Percentiles rank a stretch among this genome's conserved stretches.
phyloP scores from a whole-genome alignment of 1,140 invertebrate species.

The Calycopis cecrops region DNA sequence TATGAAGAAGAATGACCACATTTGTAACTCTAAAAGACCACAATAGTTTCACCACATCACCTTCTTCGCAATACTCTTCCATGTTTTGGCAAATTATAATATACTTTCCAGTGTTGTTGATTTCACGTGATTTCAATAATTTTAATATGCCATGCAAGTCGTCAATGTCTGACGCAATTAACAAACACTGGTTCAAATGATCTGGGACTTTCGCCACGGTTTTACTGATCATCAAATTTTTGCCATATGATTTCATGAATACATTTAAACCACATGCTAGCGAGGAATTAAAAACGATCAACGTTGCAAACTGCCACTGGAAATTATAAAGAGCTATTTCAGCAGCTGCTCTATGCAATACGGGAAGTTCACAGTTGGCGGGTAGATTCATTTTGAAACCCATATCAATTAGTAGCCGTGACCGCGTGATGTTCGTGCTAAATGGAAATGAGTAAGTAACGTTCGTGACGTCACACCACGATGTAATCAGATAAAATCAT shows the following conservation, averaged over 20 bases:
- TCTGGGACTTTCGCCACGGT: slow-evolving; percentile 24
- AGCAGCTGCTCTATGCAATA: slow-evolving; percentile 43
- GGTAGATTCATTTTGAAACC: slow-evolving; percentile 14
- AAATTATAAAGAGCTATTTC: slow-evolving; percentile 48
- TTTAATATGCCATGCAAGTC: slow-evolving; percentile 33
- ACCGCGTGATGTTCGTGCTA: slow-evolving; percentile 23
- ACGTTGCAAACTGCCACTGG: slow-evolving; percentile 44
- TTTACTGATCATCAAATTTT: slow-evolving; percentile 35
- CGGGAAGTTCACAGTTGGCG: slow-evolving; percentile 23
- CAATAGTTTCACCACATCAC: slow-evolving; percentile 32
- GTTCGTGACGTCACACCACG: slow-evolving; percentile 14
- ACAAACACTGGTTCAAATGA: slow-evolving; percentile 37
- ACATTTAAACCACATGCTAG: slow-evolving; percentile 31
- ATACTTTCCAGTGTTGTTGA: slow-evolving; percentile 45
- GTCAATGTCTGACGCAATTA: slow-evolving; percentile 37
- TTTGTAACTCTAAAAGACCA: slow-evolving; percentile 50
- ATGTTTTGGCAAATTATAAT: slow-evolving; percentile 41
- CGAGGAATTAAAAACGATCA: slow-evolving; percentile 44
- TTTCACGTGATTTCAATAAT: slow-evolving; percentile 32
- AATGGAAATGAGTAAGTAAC: slow-evolving; percentile 25
- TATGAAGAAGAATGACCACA: slow-evolving; percentile 39
- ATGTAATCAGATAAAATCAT: slow-evolving; percentile 24
- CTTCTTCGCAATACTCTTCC: slow-evolving; percentile 33
- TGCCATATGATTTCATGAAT: slow-evolving; percentile 39
- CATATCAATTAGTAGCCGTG: slow-evolving; percentile 27